Percentiles rank a stretch among this genome's conserved stretches.
These are phyloP conservation scores for Hypothenemus hampei DNA, from an alignment of 1,140 invertebrate genomes.

Conservation along the genomic window DNA sequence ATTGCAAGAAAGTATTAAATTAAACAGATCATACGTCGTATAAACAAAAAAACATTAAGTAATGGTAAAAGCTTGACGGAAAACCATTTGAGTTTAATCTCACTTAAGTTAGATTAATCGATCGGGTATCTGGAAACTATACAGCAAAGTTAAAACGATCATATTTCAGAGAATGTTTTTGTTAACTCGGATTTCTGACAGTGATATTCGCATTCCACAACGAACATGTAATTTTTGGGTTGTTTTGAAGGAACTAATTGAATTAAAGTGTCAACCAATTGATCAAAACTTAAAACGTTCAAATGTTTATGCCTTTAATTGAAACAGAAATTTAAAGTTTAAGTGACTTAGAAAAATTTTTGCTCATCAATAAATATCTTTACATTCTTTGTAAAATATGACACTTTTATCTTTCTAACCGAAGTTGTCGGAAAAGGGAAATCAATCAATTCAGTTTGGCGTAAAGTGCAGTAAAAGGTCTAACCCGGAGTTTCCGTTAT, in stretches of 20 bases:
- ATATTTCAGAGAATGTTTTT: too few relatives aligned
- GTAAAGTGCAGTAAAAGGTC: constrained; percentile 3
- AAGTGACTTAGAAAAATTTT: neutral
- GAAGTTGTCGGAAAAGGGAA: neutral
- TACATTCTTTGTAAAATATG: constrained; percentile 2
- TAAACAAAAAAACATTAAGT: neutral
- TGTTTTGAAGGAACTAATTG: too few relatives aligned
- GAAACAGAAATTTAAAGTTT: neutral
- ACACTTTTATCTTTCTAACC: constrained; percentile 6
- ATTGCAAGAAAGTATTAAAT: neutral
- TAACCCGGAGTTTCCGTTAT: constrained; percentile 2
- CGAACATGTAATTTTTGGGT: too few relatives aligned
- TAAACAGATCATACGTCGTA: neutral
- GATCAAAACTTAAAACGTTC: too few relatives aligned
- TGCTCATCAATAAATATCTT: neutral
- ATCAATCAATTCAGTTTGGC: constrained; percentile 6
- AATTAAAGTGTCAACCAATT: too few relatives aligned
- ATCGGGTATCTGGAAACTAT: too few relatives aligned
- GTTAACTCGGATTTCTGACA: too few relatives aligned
- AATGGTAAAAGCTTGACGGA: neutral
- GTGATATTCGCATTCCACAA: too few relatives aligned
- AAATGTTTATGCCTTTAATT: neutral
- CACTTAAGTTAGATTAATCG: too few relatives aligned
- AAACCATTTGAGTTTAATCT: neutral
- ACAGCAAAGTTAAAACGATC: too few relatives aligned